Evolutionary conservation across 2,797 vertebrate genomes (phyloP).

Genomic region (Melanotaenia pygmaea): DNA sequence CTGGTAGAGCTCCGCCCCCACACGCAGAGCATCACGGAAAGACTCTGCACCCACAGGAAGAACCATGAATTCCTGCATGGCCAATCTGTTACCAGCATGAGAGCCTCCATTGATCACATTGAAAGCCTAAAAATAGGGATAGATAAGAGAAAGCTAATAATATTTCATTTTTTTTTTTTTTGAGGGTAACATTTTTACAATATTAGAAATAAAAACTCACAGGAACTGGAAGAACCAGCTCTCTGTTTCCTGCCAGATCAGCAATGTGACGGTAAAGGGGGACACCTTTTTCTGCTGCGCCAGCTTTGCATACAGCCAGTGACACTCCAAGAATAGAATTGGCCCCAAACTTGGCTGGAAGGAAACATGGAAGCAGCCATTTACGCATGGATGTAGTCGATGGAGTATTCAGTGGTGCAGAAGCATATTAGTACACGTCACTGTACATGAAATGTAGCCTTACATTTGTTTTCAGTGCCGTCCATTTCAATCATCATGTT

Average conservation of each 20-base stretch:
- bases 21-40: slow-evolving; percentile 91
- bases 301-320: slow-evolving; percentile 91
- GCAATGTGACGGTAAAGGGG: slow-evolving; percentile 93
- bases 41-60: slow-evolving; percentile 92
- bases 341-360: slow-evolving; percentile 91
- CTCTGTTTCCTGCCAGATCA: slow-evolving; percentile 90
- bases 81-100: slow-evolving; percentile 92
- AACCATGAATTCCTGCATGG: slow-evolving; percentile 97
- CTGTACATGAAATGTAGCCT: slow-evolving; percentile 52
- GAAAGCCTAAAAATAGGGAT: slow-evolving; percentile 84
- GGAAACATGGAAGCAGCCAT: slow-evolving; percentile 38
- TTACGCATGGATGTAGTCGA: slow-evolving; percentile 26
- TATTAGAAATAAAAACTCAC: slow-evolving; percentile 75
- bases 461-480: slow-evolving; percentile 94
- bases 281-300: slow-evolving; percentile 89
- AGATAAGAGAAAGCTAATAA: not conserved
- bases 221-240: slow-evolving; percentile 92
- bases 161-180: not conserved
- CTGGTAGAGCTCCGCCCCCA: slow-evolving; percentile 93
- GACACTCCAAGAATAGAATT: slow-evolving; percentile 94
- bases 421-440: slow-evolving; percentile 34
- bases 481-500: slow-evolving; percentile 95
- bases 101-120: slow-evolving; percentile 95
- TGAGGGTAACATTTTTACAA: not conserved
- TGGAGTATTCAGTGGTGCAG: slow-evolving; percentile 14